These are phyloP conservation scores for Galerucella pusilla DNA, from an alignment of 2,888 invertebrate genomes.

Conservation along the genomic window DNA sequence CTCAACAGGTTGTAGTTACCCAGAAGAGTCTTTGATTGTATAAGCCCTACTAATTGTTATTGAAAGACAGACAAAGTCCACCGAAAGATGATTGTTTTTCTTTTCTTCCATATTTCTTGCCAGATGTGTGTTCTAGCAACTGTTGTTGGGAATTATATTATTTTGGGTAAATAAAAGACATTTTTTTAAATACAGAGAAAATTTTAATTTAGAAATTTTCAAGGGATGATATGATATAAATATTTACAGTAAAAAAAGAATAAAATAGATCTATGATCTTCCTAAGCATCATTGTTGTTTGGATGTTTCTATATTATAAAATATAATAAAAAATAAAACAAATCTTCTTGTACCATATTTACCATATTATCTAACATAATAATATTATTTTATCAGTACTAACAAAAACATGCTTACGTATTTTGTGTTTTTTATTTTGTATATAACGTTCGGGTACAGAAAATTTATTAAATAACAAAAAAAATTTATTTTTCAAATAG, in stretches of 20 bases:
- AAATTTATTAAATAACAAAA: constrained; percentile 52
- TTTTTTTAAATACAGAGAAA: constrained; percentile 68
- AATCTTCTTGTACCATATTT: constrained; percentile 54
- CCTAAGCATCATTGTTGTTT: constrained; percentile 44
- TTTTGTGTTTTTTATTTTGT: constrained; percentile 38
- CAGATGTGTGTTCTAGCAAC: too few species aligned
- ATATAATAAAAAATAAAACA: constrained; percentile 61
- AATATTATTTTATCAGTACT: constrained; percentile 41
- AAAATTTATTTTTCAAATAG: constrained; percentile 49
- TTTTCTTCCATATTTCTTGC: too few species aligned
- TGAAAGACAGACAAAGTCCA: too few species aligned
- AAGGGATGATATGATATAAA: constrained; percentile 80
- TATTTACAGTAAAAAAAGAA: constrained; percentile 68
- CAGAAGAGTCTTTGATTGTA: too few species aligned
- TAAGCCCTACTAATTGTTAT: too few species aligned
- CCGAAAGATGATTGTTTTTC: too few species aligned
- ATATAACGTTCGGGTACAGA: constrained; percentile 47
- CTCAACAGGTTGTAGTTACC: too few species aligned
- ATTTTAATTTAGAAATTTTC: constrained; percentile 81
- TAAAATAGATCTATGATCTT: constrained; percentile 66
- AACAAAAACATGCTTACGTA: constrained; percentile 49
- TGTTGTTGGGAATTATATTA: too few species aligned
- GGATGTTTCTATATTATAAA: constrained; percentile 65
- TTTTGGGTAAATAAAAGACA: constrained; percentile 46
- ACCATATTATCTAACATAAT: constrained; percentile 33